Base-by-base conservation (phyloP, 2,797 vertebrate species). In the Platalea minor region DNA sequence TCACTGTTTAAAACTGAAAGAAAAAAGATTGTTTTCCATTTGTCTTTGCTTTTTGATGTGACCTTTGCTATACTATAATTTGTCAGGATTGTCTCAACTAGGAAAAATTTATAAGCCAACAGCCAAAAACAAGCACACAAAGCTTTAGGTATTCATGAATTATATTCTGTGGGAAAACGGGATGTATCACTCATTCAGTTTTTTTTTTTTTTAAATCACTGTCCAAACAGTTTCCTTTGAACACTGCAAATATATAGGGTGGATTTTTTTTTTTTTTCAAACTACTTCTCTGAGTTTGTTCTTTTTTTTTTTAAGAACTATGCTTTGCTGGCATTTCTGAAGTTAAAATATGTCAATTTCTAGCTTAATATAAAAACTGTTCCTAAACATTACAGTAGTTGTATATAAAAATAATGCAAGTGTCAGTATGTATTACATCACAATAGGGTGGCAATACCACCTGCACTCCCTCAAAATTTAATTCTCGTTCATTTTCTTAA, bases 401-500 rank as follows among this genome's bases (percentile, higher is more conserved):
- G 11, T 37, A 54, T 75, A 56, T 43, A 77, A 89, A 95, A 67
- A 45, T 75, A 65, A 91, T 51, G 48, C 46, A 79, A 70, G 6
- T 61, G 53, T 89, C 67, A 64, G 25, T 88, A 37, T n/a, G 9
- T 57, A 56, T 80, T 92, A 45, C 35, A 11, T 68, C 89, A 53
- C 31, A 72, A 31, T 67, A 74, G 37, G 31, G 11, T 84, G 35
- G 63, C 74, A 84, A 31, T 91, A 54, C 21, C 85, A 86, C 53
- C 50, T 94, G 85, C 54, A 87, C 26, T 90, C 35, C 17, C 69
- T 81, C 68, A 93, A 90, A 74, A 91, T 88, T 37, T 80, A 93
- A 50, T 75, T 91, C 64, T 73, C 43, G 10, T 97, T 96, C 59
- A 61, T 92, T 97, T 95, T 87, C 85, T 93, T 96, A 96, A 97